Evolutionary conservation across 2,888 invertebrate genomes (phyloP).

Genomic region (Caenorhabditis virilis): DNA sequence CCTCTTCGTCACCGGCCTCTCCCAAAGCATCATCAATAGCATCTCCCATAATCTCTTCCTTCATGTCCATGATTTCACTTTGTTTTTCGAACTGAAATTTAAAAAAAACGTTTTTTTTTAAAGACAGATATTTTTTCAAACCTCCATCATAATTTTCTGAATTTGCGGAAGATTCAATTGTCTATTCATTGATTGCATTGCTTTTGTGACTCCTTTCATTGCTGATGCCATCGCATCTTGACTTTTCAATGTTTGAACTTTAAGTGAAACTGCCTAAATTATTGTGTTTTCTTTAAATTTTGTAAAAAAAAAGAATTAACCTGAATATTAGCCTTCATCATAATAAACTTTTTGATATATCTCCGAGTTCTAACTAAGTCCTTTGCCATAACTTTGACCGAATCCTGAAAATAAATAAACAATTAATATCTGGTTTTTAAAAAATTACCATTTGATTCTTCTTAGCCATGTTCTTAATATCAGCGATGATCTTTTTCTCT

Average conservation of each 20-base stretch:
- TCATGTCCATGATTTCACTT: conserved; percentile 99
- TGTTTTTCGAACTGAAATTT: conserved; percentile 94
- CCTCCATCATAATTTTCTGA: conserved; percentile 79
- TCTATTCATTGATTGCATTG: conserved; percentile 96
- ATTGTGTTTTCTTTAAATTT: no score
- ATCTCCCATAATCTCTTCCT: conserved; percentile 99
- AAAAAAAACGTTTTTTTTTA: no score
- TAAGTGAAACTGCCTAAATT: conserved; percentile 77
- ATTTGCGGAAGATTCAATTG: conserved; percentile 94
- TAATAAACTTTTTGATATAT: conserved; percentile 95
- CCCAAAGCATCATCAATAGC: conserved; percentile 99
- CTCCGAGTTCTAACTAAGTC: conserved; percentile 92
- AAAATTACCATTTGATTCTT: conserved; percentile 90
- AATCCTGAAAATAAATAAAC: conserved; percentile 80
- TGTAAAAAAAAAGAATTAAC: no score
- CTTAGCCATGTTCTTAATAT: conserved; percentile 98
- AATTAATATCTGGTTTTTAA: background rate
- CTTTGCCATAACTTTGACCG: conserved; percentile 99
- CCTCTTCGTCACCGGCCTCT: conserved; percentile 95
- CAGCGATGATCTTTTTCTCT: conserved; percentile 95
- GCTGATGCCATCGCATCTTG: conserved; percentile 83
- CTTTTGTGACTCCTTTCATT: conserved; percentile 96
- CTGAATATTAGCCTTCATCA: conserved; percentile 99
- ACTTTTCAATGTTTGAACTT: conserved; percentile 94
- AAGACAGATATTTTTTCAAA: background rate